Conservation (phyloP, 92 coral and sea anemone species). For the Paragorgia papillata region DNA sequence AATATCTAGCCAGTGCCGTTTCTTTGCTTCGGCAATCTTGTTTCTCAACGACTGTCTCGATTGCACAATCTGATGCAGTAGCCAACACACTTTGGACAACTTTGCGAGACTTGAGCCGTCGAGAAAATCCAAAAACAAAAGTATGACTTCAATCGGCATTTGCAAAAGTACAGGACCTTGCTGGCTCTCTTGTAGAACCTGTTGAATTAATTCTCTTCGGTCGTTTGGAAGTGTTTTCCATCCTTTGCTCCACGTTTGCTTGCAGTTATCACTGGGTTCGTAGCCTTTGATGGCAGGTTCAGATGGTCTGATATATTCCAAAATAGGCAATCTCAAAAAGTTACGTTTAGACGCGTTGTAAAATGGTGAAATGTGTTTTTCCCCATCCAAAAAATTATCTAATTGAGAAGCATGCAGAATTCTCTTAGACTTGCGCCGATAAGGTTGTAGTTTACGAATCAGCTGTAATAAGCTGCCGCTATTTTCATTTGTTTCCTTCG, state of each 20-base stretch:
- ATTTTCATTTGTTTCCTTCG: neutral
- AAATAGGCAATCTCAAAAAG: conserved; percentile 7
- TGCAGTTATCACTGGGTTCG: conserved; percentile 14
- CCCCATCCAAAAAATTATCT: neutral
- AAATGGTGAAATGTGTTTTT: neutral
- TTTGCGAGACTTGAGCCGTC: conserved; percentile 4
- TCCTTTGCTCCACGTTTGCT: conserved; percentile 24
- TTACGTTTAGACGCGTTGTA: neutral
- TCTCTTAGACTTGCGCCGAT: no score
- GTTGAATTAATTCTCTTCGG: neutral
- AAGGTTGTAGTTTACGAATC: neutral
- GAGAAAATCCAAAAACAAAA: neutral
- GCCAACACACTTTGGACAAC: neutral
- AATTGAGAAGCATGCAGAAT: neutral
- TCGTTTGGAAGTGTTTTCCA: conserved; percentile 24
- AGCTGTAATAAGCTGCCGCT: neutral
- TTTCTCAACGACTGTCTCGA: neutral
- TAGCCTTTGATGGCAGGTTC: neutral
- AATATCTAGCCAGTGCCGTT: no score
- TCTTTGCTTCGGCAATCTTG: conserved; percentile 3
- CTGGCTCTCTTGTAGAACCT: conserved; percentile 23
- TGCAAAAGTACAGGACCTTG: neutral
- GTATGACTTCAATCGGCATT: conserved; percentile 18
- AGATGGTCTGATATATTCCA: conserved; percentile 8
- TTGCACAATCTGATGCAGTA: conserved; percentile 2